Percentiles rank a stretch among this genome's conserved stretches.
Evolutionary conservation across 1,140 invertebrate species (phyloP).

Genomic region (Drosophila nasuta): DNA sequence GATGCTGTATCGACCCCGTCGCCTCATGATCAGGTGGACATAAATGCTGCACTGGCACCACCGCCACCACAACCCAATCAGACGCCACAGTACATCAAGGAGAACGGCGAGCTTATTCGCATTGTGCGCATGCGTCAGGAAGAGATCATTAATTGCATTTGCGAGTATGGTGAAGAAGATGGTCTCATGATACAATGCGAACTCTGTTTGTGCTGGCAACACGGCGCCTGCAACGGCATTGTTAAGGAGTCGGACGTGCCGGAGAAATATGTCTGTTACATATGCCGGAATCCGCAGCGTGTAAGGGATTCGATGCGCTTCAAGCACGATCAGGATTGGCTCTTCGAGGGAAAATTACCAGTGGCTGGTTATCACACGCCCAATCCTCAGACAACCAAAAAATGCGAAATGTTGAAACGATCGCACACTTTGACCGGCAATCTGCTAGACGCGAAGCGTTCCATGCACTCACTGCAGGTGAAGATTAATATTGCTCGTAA

Average conservation of each 20-base stretch:
- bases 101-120: conserved; percentile 88
- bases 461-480: conserved; percentile 89
- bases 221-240: conserved; percentile 94
- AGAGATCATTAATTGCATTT: conserved; percentile 95
- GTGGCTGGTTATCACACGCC: conserved; percentile 85
- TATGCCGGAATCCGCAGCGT: conserved; percentile 92
- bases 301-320: conserved; percentile 90
- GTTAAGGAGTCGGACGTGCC: conserved; percentile 92
- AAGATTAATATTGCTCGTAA: conserved; percentile 92
- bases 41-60: conserved; percentile 63
- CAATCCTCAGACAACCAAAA: conserved; percentile 79
- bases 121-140: conserved; percentile 89
- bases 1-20: conserved; percentile 64
- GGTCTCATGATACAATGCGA: conserved; percentile 98
- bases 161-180: conserved; percentile 93
- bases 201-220: conserved; percentile 97
- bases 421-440: conserved; percentile 91
- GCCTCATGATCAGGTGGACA: conserved; percentile 61
- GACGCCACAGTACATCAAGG: conserved; percentile 84
- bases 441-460: conserved; percentile 88
- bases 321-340: conserved; percentile 94
- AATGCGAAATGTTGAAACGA: conserved; percentile 87
- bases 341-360: conserved; percentile 92
- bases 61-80: conserved; percentile 30
- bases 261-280: conserved; percentile 95